Evolutionary conservation across 2,113 vertebrate genomes (phyloP).

Genomic region (Eidolon helvum): DNA sequence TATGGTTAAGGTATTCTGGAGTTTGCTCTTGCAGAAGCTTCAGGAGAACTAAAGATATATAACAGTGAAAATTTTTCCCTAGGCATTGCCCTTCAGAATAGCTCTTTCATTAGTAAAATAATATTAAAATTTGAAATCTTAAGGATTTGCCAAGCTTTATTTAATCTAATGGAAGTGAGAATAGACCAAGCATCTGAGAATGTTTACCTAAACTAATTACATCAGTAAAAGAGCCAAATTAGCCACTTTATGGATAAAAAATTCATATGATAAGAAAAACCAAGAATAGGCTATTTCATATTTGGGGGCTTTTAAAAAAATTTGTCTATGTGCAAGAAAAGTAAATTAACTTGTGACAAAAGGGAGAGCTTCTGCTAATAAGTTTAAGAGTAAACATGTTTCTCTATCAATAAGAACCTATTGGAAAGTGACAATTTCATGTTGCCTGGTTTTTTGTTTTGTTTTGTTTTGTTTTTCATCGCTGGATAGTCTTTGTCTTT

Average conservation of each 20-base stretch:
- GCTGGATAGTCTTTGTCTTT: neutral
- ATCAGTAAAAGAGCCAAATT: neutral
- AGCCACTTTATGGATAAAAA: neutral
- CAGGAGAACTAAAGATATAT: neutral
- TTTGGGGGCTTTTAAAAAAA: neutral
- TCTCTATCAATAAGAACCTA: neutral
- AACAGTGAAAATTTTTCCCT: neutral
- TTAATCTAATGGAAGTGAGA: neutral
- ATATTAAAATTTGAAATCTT: neutral
- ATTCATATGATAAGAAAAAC: neutral
- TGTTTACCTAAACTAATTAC: neutral
- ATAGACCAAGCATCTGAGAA: neutral
- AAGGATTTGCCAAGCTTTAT: neutral
- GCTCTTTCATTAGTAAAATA: neutral
- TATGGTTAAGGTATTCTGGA: neutral
- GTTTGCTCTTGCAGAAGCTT: neutral
- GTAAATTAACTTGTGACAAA: neutral
- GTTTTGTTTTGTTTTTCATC: neutral
- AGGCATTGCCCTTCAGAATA: neutral
- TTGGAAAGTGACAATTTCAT: neutral
- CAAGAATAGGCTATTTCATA: neutral
- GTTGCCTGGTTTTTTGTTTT: neutral
- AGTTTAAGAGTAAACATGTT: neutral
- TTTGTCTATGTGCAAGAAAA: neutral
- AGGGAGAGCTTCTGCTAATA: neutral